These are phyloP conservation scores for Cyphomyrmex costatus DNA, from an alignment of 1,140 invertebrate species.

Conservation along the genomic window DNA sequence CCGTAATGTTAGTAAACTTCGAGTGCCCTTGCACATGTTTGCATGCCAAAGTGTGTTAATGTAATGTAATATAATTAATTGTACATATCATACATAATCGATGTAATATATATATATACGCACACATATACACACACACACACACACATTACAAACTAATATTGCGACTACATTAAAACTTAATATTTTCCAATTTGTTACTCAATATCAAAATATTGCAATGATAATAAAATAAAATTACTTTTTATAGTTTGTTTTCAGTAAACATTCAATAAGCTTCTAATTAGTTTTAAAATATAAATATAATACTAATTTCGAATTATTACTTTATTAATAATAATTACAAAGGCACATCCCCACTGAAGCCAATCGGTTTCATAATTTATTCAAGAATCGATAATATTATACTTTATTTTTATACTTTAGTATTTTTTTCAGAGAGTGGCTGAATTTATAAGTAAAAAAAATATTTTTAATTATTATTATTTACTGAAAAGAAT, in stretches of 20 bases:
- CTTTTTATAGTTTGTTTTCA: background rate
- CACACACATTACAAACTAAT: slow-evolving; percentile 14
- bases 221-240: background rate
- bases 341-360: background rate
- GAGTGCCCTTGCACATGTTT: slow-evolving; percentile 43
- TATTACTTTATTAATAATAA: background rate
- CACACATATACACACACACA: background rate
- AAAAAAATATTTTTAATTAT: slow-evolving; percentile 11
- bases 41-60: slow-evolving; percentile 58
- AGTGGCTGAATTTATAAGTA: background rate
- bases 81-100: slow-evolving; percentile 38
- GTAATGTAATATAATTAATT: slow-evolving; percentile 61
- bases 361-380: no score
- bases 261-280: background rate
- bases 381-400: background rate
- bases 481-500: background rate
- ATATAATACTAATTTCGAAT: background rate
- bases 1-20: slow-evolving; percentile 48
- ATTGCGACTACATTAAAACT: background rate
- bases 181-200: background rate
- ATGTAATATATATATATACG: background rate
- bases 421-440: background rate
- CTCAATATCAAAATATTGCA: background rate
- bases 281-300: background rate
- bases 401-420: background rate